Conservation (phyloP, 2,797 vertebrate species). For the Protosalanx chinensis region DNA sequence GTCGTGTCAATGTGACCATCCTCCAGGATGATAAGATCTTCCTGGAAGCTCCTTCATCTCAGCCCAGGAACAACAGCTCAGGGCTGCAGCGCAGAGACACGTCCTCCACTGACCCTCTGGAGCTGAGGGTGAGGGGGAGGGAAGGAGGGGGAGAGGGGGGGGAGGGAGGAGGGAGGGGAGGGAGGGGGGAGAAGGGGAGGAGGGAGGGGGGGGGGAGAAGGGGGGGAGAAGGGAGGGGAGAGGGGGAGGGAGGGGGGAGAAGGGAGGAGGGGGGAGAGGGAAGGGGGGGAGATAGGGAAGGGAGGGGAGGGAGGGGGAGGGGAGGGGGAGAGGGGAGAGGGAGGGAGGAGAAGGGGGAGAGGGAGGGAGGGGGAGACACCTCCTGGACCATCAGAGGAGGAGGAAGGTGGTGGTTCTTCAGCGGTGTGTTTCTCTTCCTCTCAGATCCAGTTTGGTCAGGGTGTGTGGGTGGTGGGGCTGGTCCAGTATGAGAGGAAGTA, state of each 20-base stretch:
- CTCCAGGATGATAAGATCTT: slow-evolving; percentile 88
- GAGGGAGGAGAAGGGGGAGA: background rate
- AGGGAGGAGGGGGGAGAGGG: too few species aligned
- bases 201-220: background rate
- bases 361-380: background rate
- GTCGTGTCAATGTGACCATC: slow-evolving; percentile 80
- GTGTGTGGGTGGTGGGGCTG: slow-evolving; percentile 83
- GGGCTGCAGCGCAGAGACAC: too few species aligned
- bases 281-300: too few species aligned
- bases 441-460: slow-evolving; percentile 89
- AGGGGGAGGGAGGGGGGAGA: background rate
- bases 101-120: slow-evolving; percentile 70
- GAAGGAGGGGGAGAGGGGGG: too few species aligned
- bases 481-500: slow-evolving; percentile 81
- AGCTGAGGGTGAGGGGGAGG: slow-evolving; percentile 76
- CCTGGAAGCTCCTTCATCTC: slow-evolving; percentile 82
- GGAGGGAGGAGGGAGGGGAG: too few species aligned
- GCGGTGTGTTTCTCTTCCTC: background rate
- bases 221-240: too few species aligned
- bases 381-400: background rate
- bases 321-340: too few species aligned
- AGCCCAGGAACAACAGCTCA: slow-evolving; percentile 83
- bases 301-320: too few species aligned
- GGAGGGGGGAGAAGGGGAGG: too few species aligned
- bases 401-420: background rate